Evolutionary conservation across 1,140 invertebrate genomes (phyloP).

Genomic region (Cherax quadricarinatus): DNA sequence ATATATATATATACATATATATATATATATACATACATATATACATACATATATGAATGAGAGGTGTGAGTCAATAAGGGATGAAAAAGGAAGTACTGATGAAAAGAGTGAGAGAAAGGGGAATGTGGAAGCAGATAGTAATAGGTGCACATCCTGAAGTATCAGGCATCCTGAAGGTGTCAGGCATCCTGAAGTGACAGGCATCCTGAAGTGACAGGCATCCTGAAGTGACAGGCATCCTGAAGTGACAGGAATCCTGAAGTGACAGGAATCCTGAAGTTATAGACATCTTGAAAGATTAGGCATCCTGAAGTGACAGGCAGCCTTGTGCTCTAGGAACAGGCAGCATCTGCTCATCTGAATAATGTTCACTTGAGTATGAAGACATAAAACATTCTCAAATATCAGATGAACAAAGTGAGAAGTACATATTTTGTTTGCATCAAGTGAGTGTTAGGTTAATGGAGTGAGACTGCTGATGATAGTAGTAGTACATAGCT

Average conservation of each 20-base stretch:
- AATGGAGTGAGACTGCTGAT: conserved; percentile 26
- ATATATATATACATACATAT: conserved; percentile 22
- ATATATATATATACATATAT: conserved; percentile 16
- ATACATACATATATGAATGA: background rate
- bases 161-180: background rate
- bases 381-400: conserved; percentile 16
- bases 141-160: conserved; percentile 7
- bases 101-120: background rate
- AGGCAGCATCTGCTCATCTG: conserved; percentile 39
- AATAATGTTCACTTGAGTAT: conserved; percentile 8
- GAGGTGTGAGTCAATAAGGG: background rate
- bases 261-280: background rate
- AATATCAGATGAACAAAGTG: conserved; percentile 25
- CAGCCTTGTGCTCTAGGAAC: conserved; percentile 48
- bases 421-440: conserved; percentile 20
- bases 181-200: too few relatives aligned
- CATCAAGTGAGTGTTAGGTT: conserved; percentile 39
- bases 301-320: conserved; percentile 43
- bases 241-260: conserved; percentile 20
- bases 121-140: conserved; percentile 15
- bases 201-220: conserved; percentile 46
- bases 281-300: too few relatives aligned
- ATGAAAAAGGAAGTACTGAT: background rate
- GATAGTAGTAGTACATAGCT: conserved; percentile 39
- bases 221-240: conserved; percentile 16